Percentiles rank a stretch among this genome's conserved stretches.
Conservation (phyloP, 2,113 vertebrate species). For the Clinocottus analis region DNA sequence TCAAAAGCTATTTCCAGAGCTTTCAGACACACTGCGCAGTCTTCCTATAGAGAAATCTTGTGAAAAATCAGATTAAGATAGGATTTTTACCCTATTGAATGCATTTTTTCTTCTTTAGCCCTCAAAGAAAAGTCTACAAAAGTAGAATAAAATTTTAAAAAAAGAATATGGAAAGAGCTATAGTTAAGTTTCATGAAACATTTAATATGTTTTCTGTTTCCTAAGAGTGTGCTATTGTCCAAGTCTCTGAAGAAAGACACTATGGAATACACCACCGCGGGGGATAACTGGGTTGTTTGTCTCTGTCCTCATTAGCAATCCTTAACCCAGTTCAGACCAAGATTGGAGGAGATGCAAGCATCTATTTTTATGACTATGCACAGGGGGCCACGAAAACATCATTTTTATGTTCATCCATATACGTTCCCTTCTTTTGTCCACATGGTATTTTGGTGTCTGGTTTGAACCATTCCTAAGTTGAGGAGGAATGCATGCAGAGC, state of each 20-base stretch:
- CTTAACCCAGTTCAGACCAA: constrained; percentile 19
- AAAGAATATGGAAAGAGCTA: too few species aligned
- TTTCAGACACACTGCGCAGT: not conserved
- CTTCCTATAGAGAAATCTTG: not conserved
- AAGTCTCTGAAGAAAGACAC: not conserved
- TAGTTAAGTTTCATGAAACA: not conserved
- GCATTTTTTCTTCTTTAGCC: not conserved
- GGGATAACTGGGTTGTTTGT: constrained; percentile 36
- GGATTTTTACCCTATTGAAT: not conserved
- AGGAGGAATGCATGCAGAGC: not conserved
- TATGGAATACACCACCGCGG: not conserved
- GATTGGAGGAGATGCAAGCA: constrained; percentile 9
- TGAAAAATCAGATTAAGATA: not conserved
- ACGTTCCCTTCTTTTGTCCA: not conserved
- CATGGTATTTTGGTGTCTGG: not conserved
- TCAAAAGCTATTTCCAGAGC: not conserved
- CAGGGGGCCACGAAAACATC: not conserved
- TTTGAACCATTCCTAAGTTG: not conserved
- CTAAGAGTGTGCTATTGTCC: not conserved
- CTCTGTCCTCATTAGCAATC: constrained; percentile 24
- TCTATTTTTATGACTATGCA: constrained; percentile 8
- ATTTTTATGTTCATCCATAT: too few species aligned
- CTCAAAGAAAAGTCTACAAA: not conserved
- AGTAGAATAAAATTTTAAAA: not conserved
- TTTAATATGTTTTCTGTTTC: not conserved